A percentile compares a stretch with the other conserved stretches of the same genome.
Evolutionary conservation across 2,888 invertebrate species (phyloP).

Genomic region (Cetonia aurata): DNA sequence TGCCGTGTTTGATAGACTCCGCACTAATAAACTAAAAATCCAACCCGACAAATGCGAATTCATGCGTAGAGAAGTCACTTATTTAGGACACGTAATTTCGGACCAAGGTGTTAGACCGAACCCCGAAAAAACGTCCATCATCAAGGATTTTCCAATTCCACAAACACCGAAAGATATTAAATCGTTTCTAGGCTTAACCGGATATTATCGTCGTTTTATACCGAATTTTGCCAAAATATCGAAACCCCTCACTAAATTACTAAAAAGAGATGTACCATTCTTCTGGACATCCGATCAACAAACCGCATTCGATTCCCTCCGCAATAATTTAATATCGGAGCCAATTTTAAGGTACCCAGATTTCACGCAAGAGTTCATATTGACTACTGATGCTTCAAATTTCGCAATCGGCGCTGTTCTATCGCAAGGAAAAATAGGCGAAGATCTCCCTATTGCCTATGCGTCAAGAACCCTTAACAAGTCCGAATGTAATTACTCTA

Average conservation of each 20-base stretch:
- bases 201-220: constrained; percentile 61
- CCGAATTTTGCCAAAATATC: constrained; percentile 56
- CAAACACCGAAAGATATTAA: constrained; percentile 44
- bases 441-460: constrained; percentile 60
- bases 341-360: constrained; percentile 51
- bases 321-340: constrained; percentile 40
- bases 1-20: constrained; percentile 38
- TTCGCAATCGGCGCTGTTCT: constrained; percentile 56
- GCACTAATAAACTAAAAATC: constrained; percentile 52
- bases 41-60: constrained; percentile 57
- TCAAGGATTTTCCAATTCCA: constrained; percentile 38
- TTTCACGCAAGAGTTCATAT: too few species aligned
- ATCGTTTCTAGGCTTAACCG: constrained; percentile 55
- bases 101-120: constrained; percentile 50
- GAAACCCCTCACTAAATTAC: constrained; percentile 52
- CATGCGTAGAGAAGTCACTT: constrained; percentile 52
- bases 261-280: constrained; percentile 46
- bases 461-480: constrained; percentile 57
- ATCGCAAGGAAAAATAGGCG: constrained; percentile 53
- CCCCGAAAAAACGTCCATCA: constrained; percentile 36
- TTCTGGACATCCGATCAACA: constrained; percentile 40
- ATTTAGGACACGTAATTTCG: constrained; percentile 53
- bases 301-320: constrained; percentile 46
- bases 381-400: constrained; percentile 60
- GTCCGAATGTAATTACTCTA: constrained; percentile 59